phyloP scores from a whole-genome alignment of 2,888 invertebrate genomes.

The Andrena minutula region DNA sequence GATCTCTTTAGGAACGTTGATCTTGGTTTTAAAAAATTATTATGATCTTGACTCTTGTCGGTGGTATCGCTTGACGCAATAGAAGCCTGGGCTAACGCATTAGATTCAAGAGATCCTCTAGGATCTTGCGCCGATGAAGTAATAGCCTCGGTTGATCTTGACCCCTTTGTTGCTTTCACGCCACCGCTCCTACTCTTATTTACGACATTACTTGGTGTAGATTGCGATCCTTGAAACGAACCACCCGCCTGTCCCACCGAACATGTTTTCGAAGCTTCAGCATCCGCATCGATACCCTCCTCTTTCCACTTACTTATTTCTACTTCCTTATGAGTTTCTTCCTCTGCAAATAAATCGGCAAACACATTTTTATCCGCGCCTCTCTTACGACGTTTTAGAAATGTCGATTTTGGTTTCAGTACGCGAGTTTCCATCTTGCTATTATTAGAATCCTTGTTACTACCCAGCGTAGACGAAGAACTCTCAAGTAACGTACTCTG shows the following conservation, averaged over 20 bases:
- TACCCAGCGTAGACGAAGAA: not conserved
- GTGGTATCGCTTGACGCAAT: not conserved
- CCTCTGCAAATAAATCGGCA: not conserved
- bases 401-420: constrained; percentile 25
- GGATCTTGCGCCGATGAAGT: not conserved
- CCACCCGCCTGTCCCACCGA: no score
- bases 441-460: not conserved
- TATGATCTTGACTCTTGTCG: not conserved
- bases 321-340: not conserved
- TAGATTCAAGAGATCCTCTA: not conserved
- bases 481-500: constrained; percentile 31
- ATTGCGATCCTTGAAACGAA: no score
- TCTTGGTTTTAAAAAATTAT: not conserved
- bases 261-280: not conserved
- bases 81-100: not conserved
- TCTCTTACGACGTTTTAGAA: not conserved
- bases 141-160: not conserved
- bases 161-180: not conserved
- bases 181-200: not conserved
- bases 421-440: not conserved
- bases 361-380: constrained; percentile 24
- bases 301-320: not conserved
- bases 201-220: not conserved
- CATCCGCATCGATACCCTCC: not conserved
- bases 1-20: not conserved